phyloP scores from a whole-genome alignment of 2,113 vertebrate species.

The Taurulus bubalis region DNA sequence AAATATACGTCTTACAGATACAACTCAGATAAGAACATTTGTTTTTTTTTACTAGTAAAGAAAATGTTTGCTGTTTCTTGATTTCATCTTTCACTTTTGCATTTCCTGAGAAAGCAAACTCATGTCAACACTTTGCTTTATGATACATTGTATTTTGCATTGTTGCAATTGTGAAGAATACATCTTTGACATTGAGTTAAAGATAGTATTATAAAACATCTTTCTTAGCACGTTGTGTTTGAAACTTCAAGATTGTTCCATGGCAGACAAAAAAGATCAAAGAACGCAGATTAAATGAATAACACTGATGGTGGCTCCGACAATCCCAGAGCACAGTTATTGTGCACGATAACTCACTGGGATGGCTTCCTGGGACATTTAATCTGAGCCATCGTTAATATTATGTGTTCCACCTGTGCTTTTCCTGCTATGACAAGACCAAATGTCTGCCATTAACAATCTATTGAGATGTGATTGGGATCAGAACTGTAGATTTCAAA shows the following conservation, averaged over 20 bases:
- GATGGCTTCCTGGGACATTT: neutral
- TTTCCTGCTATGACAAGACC: neutral
- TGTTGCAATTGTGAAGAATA: neutral
- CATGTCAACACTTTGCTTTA: neutral
- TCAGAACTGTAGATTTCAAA: neutral
- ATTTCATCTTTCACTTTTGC: neutral
- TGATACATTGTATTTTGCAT: neutral
- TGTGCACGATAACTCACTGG: neutral
- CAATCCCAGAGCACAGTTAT: neutral
- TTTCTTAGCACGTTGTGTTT: neutral
- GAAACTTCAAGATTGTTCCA: neutral
- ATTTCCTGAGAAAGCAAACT: neutral
- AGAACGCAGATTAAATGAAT: neutral
- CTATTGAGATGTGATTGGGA: neutral
- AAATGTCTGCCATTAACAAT: conserved; percentile 3
- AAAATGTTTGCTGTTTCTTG: neutral
- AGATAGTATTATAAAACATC: too few relatives aligned
- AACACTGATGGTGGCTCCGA: neutral
- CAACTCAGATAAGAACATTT: too few relatives aligned
- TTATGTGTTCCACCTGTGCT: conserved; percentile 9
- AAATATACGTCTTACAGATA: neutral
- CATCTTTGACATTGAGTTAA: neutral
- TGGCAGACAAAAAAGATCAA: neutral
- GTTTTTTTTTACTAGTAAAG: too few relatives aligned
- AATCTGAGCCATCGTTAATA: neutral